Conservation (phyloP, 2,888 invertebrate genomes). For the Alloscopus bannaensis region DNA sequence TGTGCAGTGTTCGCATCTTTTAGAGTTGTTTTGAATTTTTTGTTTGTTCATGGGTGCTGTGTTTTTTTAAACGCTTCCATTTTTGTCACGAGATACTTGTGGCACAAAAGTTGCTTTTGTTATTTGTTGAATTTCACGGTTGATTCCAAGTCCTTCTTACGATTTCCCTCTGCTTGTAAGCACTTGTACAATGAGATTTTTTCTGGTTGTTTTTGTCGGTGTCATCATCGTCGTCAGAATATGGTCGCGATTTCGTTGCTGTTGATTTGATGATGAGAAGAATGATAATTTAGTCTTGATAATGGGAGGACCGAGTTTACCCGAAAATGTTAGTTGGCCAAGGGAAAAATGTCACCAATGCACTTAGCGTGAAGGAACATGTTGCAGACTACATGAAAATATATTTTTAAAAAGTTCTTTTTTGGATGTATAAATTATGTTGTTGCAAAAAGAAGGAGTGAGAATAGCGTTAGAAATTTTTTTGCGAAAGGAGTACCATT, state of each 20-base stretch:
- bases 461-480: neutral
- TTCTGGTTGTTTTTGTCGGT: neutral
- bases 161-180: neutral
- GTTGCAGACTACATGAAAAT: too few relatives aligned
- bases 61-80: too few relatives aligned
- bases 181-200: neutral
- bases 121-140: constrained; percentile 22
- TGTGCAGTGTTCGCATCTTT: too few relatives aligned
- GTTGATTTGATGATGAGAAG: neutral
- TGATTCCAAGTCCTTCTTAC: neutral
- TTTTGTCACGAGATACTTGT: too few relatives aligned
- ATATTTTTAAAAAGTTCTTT: too few relatives aligned
- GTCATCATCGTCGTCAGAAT: too few relatives aligned
- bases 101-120: too few relatives aligned
- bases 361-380: too few relatives aligned
- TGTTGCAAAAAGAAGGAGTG: neutral
- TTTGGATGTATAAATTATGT: neutral
- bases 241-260: neutral
- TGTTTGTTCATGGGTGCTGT: too few relatives aligned
- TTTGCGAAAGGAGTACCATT: too few relatives aligned
- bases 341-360: constrained; percentile 45
- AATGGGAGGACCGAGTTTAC: neutral
- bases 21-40: too few relatives aligned
- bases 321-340: constrained; percentile 52
- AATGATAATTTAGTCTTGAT: neutral